Evolutionary conservation across 2,113 vertebrate species (phyloP), one percentile per base, ranked within the genome.

Genomic region (Antennarius striatus): DNA sequence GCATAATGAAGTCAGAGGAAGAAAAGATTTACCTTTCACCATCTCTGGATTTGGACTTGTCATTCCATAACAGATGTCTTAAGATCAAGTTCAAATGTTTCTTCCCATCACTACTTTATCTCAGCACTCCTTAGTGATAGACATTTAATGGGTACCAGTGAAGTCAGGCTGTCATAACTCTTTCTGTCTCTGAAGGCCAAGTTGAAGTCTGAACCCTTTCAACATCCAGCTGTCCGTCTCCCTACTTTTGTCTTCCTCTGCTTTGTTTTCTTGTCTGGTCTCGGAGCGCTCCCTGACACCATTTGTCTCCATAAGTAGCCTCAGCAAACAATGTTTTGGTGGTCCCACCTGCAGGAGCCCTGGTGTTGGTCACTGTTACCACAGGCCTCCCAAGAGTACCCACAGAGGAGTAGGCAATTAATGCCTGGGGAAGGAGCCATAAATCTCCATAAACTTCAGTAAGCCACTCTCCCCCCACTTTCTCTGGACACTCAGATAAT

Each of bases 401-500:
- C 89, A 83, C 90, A 67, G 84, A 90, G 88, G 78, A 91, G 87
- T 84, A 91, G 92, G 90, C 89, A 86, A 92, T 93, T 92, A 92
- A 85, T 81, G 75, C 74, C 80, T 67, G 42, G 56, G 76, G 84
- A 91, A 92, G 68, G 89, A 85, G 75, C 75, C 86, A 94, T 94
- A 93, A 92, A 94, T 94, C 93, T 93, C 91, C 91, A 93, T 92
- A 93, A 93, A 92, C 91, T 89, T 93, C 92, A 91, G 73, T 80
- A 29, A 69, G 82, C 57, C 53, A 49, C 80, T 73, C 76, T 55
- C 74, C 74, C 82, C 81, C 75, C 57, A 82, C 88, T 89, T 88
- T 87, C 70, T 40, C 86, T 86, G 81, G 85, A 81, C 78, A 61
- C 79, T 65, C 73, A 73, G 79, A 89, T 88, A 85, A 90, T 76